Percentiles rank a stretch among this genome's conserved stretches.
These are phyloP conservation scores for Caenorhabditis briggsae DNA, from an alignment of 1,140 invertebrate species.

Conservation along the genomic window DNA sequence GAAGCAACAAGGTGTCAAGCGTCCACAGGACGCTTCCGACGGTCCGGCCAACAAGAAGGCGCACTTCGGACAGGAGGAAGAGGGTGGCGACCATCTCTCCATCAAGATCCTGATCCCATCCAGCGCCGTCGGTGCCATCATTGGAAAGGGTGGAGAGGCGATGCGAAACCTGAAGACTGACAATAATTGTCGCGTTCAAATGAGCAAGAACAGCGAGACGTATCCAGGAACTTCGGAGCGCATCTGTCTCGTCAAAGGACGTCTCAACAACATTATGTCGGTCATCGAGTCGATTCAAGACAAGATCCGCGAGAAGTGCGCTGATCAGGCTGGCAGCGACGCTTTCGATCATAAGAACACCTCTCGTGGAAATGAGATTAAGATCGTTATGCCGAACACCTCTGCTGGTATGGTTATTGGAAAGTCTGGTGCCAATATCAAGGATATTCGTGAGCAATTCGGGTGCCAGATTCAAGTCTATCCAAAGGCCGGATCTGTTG, in stretches of 20 bases:
- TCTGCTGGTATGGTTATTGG: slow-evolving; percentile 99
- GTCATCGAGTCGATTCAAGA: slow-evolving; percentile 97
- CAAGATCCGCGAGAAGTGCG: slow-evolving; percentile 96
- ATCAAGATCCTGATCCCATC: slow-evolving; percentile 76
- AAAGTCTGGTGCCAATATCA: slow-evolving; percentile 96
- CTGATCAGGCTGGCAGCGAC: slow-evolving; percentile 83
- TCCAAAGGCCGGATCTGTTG: slow-evolving; percentile 87
- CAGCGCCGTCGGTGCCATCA: slow-evolving; percentile 75
- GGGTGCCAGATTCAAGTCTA: slow-evolving; percentile 97
- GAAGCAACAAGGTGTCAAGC: slow-evolving; percentile 69
- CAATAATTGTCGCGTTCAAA: slow-evolving; percentile 74
- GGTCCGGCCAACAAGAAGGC: slow-evolving; percentile 74
- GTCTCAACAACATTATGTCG: slow-evolving; percentile 90
- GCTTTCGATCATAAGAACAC: slow-evolving; percentile 75
- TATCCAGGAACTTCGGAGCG: slow-evolving; percentile 91
- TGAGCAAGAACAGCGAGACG: slow-evolving; percentile 77
- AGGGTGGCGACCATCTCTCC: slow-evolving; percentile 33
- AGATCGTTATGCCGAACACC: slow-evolving; percentile 97
- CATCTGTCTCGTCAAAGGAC: slow-evolving; percentile 95
- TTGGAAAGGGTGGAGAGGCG: slow-evolving; percentile 77
- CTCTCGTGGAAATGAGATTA: slow-evolving; percentile 82
- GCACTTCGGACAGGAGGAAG: slow-evolving; percentile 71
- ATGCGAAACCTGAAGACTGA: slow-evolving; percentile 76
- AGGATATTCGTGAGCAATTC: slow-evolving; percentile 96
- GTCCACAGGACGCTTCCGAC: slow-evolving; percentile 69